phyloP scores from a whole-genome alignment of 2,113 vertebrate species.

The Zosterops borbonicus region DNA sequence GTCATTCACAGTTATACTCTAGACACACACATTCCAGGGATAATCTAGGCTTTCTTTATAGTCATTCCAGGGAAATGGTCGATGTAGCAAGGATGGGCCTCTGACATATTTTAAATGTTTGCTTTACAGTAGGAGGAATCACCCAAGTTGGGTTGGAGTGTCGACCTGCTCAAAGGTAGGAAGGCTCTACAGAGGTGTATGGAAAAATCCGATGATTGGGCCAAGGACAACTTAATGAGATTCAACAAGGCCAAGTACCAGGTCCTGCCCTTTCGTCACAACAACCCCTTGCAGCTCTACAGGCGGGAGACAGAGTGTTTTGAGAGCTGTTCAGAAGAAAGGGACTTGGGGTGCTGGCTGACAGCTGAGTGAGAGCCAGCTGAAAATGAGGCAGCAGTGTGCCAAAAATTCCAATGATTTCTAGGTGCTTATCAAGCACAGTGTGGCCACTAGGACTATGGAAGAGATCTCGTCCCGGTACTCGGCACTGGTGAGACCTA shows the following conservation, averaged over 20 bases:
- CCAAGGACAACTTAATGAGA: neutral
- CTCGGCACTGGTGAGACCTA: accelerated
- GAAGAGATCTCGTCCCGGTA: accelerated
- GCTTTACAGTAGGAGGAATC: neutral
- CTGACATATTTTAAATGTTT: neutral
- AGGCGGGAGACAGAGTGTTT: neutral
- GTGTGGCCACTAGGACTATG: no score
- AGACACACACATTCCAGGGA: neutral
- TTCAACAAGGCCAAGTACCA: neutral
- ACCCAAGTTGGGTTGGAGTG: accelerated
- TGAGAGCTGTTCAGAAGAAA: neutral
- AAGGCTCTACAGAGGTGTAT: neutral
- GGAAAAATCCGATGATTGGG: accelerated
- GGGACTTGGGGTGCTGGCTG: neutral
- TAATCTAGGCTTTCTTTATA: neutral
- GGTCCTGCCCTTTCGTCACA: neutral
- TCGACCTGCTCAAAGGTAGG: accelerated
- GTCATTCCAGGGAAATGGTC: neutral
- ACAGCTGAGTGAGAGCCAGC: no score
- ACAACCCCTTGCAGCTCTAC: neutral
- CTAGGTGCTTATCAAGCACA: neutral
- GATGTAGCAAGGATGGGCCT: neutral
- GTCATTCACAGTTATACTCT: neutral
- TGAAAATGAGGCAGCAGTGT: neutral
- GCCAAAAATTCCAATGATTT: neutral